Percentiles rank a stretch among this genome's conserved stretches.
phyloP scores from a whole-genome alignment of 2,113 vertebrate genomes.

The Antigone vipio region DNA sequence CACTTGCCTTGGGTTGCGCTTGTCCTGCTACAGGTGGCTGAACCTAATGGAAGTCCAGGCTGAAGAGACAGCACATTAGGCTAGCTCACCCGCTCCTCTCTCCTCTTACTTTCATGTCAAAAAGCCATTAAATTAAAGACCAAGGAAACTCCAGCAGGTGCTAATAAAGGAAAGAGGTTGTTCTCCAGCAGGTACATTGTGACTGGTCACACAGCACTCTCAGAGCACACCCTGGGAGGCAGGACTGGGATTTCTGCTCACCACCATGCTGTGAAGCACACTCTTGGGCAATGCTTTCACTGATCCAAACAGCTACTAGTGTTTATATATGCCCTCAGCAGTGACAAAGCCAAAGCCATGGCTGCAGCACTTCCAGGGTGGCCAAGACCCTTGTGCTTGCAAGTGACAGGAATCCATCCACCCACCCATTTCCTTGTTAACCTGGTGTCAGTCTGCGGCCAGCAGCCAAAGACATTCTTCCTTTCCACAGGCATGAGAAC shows the following conservation, averaged over 20 bases:
- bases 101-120: background rate
- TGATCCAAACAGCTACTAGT: background rate
- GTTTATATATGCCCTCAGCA: fast-evolving
- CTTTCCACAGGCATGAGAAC: background rate
- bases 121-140: background rate
- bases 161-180: background rate
- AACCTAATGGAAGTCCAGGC: background rate
- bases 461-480: background rate
- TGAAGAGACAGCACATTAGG: background rate
- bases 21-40: background rate
- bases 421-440: background rate
- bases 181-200: background rate
- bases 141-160: background rate
- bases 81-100: background rate
- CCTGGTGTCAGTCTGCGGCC: background rate
- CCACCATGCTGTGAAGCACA: background rate
- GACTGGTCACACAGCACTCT: background rate
- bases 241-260: background rate
- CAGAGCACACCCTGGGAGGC: background rate
- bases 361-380: background rate
- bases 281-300: background rate
- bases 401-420: background rate
- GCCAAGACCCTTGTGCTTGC: background rate
- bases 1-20: background rate
- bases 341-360: background rate